These are phyloP conservation scores for Perccottus glenii DNA, from an alignment of 2,113 vertebrate genomes.

Conservation along the genomic window DNA sequence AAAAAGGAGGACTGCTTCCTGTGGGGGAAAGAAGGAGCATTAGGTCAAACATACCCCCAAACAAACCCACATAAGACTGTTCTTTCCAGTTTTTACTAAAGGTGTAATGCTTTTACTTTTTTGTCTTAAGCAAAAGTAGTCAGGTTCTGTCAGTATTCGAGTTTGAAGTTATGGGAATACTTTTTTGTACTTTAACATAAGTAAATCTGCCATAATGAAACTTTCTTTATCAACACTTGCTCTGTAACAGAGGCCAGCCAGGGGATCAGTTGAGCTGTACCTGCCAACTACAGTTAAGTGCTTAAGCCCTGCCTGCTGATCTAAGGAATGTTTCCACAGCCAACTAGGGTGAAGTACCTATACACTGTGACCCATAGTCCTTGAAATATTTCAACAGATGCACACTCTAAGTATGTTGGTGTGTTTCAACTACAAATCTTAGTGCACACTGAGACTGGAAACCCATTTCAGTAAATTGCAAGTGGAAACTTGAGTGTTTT, in stretches of 20 bases:
- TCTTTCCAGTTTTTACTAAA: slow-evolving; percentile 77
- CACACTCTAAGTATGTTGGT: slow-evolving; percentile 64
- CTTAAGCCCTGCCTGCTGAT: slow-evolving; percentile 70
- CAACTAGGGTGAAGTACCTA: slow-evolving; percentile 63
- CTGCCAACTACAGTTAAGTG: slow-evolving; percentile 72
- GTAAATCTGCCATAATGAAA: slow-evolving; percentile 76
- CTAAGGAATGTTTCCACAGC: slow-evolving; percentile 73
- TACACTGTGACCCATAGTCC: slow-evolving; percentile 72
- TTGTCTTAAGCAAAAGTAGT: slow-evolving; percentile 77
- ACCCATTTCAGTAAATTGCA: slow-evolving; percentile 72
- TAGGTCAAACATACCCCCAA: slow-evolving; percentile 64
- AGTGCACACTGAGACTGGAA: slow-evolving; percentile 76
- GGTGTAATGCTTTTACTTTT: slow-evolving; percentile 79
- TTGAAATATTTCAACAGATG: slow-evolving; percentile 59
- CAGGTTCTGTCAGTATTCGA: slow-evolving; percentile 82
- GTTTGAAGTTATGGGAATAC: slow-evolving; percentile 71
- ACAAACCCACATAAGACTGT: slow-evolving; percentile 73
- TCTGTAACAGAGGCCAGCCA: slow-evolving; percentile 61
- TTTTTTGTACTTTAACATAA: slow-evolving; percentile 76
- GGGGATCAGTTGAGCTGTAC: slow-evolving; percentile 52
- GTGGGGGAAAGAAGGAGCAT: slow-evolving; percentile 48
- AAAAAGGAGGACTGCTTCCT: slow-evolving; percentile 70
- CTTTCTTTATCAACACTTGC: slow-evolving; percentile 55
- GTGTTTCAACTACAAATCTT: slow-evolving; percentile 57
- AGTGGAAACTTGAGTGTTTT: slow-evolving; percentile 78